Conservation (phyloP, 2,797 vertebrate species). For the Carcharodon carcharias region DNA sequence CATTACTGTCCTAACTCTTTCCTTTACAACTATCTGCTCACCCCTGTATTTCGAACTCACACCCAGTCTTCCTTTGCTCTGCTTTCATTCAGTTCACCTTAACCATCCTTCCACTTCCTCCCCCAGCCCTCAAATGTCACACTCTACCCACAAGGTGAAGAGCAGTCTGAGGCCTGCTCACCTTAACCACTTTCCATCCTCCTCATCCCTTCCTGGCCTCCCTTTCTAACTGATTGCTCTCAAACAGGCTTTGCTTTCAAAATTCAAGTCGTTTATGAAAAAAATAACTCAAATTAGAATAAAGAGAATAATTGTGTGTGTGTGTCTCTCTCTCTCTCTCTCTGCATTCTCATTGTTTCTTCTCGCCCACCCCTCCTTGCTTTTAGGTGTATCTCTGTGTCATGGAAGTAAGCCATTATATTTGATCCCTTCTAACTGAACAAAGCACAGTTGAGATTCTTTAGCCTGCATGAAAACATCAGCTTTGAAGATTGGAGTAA, state of each 20-base stretch:
- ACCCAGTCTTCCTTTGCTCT: not conserved
- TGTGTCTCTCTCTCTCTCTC: slow-evolving; percentile 29
- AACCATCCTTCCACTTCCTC: not conserved
- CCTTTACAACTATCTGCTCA: not conserved
- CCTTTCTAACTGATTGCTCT: not conserved
- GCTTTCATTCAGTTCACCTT: not conserved
- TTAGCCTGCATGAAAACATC: not conserved
- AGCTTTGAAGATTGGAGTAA: not conserved
- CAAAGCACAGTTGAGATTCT: not conserved
- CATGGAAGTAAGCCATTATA: not conserved
- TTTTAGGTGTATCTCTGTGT: not conserved
- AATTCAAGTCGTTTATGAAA: not conserved
- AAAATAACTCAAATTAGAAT: not conserved
- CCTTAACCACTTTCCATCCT: not conserved
- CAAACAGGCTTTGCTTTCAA: not conserved
- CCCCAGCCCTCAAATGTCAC: too few species aligned
- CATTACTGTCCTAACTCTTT: not conserved
- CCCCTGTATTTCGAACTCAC: not conserved
- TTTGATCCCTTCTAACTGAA: not conserved
- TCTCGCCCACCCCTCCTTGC: slow-evolving; percentile 36
- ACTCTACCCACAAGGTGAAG: not conserved
- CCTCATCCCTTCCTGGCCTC: not conserved
- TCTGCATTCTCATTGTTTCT: not conserved
- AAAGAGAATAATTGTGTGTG: not conserved
- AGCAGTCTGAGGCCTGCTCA: not conserved